Percentiles rank a stretch among this genome's conserved stretches.
phyloP scores from a whole-genome alignment of 2,113 vertebrate species.

The Mirza zaza region DNA sequence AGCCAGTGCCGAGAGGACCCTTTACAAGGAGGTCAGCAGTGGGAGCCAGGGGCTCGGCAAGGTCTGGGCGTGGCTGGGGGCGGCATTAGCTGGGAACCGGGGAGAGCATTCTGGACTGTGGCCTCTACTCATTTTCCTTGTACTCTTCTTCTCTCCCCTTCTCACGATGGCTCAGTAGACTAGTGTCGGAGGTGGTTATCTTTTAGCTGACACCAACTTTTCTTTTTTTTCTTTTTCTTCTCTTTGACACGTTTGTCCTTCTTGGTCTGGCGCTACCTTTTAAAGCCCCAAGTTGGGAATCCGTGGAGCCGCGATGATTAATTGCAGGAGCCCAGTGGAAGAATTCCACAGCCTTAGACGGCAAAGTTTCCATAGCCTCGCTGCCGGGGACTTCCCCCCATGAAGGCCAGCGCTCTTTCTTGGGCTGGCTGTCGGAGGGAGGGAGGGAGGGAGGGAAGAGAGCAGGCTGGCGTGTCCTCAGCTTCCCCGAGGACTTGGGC shows the following conservation, averaged over 20 bases:
- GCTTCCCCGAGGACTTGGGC: constrained; percentile 17
- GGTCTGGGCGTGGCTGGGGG: neutral
- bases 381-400: constrained; percentile 66
- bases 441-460: neutral
- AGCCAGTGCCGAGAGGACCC: neutral
- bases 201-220: neutral
- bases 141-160: neutral
- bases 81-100: neutral
- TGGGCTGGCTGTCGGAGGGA: neutral
- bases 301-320: constrained; percentile 81
- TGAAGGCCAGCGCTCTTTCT: constrained; percentile 65
- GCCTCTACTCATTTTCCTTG: neutral
- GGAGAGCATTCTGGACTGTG: neutral
- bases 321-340: constrained; percentile 77
- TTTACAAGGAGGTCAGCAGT: neutral
- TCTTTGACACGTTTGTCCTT: constrained; percentile 64
- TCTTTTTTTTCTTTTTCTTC: neutral
- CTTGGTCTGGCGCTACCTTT: constrained; percentile 77
- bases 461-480: neutral
- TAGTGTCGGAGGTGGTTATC: neutral
- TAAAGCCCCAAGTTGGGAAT: constrained; percentile 78
- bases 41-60: neutral
- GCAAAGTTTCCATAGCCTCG: constrained; percentile 84
- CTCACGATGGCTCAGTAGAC: neutral
- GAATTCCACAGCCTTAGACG: constrained; percentile 90